phyloP scores from a whole-genome alignment of 1,140 invertebrate genomes.

The Drosophila ficusphila region DNA sequence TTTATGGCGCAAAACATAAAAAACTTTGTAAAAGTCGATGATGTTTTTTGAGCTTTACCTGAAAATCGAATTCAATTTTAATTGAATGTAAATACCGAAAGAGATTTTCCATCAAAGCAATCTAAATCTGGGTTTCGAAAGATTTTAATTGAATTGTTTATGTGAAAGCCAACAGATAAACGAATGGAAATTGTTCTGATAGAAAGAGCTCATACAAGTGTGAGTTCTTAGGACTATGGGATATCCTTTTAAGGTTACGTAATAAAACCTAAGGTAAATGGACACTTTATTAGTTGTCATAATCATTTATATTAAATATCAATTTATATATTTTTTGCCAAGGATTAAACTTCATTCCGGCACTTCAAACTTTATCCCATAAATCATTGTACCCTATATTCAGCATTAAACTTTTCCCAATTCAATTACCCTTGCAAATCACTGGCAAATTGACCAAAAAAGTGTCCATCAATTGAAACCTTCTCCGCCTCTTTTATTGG shows the following conservation, averaged over 20 bases:
- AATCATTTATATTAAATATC: background rate
- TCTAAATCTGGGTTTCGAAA: conserved; percentile 12
- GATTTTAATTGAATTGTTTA: conserved; percentile 32
- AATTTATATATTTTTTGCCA: background rate
- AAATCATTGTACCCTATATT: conserved; percentile 28
- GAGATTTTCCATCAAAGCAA: conserved; percentile 27
- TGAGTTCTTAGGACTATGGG: background rate
- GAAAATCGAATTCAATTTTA: conserved; percentile 42
- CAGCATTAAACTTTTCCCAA: conserved; percentile 29
- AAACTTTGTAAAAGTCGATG: conserved; percentile 26
- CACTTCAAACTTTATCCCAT: conserved; percentile 10
- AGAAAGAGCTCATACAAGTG: background rate
- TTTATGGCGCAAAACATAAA: conserved; percentile 21
- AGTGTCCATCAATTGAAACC: conserved; percentile 40
- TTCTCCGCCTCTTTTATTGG: conserved; percentile 9
- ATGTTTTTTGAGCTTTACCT: conserved; percentile 20
- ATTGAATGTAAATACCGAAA: conserved; percentile 47
- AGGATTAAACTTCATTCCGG: background rate
- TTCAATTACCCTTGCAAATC: conserved; percentile 46
- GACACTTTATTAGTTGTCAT: too few relatives aligned
- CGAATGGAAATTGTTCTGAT: conserved; percentile 20
- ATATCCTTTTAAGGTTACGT: background rate
- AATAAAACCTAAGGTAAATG: background rate
- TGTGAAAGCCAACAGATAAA: background rate
- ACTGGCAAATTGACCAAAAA: conserved; percentile 48